Percentiles rank a stretch among this genome's conserved stretches.
Conservation (phyloP, 2,113 vertebrate species). For the Leuciscus idus region DNA sequence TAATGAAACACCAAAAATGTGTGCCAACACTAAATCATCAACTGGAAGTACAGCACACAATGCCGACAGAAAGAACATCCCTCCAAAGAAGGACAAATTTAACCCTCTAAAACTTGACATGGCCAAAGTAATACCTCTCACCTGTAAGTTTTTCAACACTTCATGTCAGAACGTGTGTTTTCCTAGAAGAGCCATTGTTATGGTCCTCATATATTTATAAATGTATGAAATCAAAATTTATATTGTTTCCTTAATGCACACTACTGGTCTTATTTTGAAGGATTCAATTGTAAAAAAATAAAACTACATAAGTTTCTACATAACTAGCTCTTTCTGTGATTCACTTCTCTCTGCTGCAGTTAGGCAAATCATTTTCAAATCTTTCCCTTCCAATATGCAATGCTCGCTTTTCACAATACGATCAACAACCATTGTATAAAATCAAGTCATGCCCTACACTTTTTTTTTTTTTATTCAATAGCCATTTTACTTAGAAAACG, state of each 20-base stretch:
- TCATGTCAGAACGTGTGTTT: background rate
- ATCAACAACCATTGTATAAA: too few species aligned
- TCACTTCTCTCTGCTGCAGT: background rate
- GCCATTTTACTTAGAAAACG: too few species aligned
- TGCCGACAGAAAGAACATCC: slow-evolving; percentile 66
- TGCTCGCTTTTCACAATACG: too few species aligned
- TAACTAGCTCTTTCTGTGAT: background rate
- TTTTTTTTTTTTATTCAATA: too few species aligned
- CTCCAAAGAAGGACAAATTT: slow-evolving; percentile 73
- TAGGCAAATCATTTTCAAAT: background rate
- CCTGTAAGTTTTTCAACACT: slow-evolving; percentile 73
- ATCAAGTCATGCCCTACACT: too few species aligned
- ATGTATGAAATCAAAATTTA: background rate
- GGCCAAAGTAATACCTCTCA: slow-evolving; percentile 68
- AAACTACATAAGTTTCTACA: background rate
- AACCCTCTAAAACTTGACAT: slow-evolving; percentile 79
- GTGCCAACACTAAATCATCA: background rate
- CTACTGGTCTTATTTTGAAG: background rate
- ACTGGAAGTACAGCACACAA: background rate
- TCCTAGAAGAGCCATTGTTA: background rate
- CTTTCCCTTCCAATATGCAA: too few species aligned
- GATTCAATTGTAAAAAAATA: background rate
- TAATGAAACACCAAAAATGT: background rate
- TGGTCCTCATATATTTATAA: background rate
- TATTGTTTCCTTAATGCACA: background rate